Base-by-base conservation (phyloP, 2,888 invertebrate genomes). In the Bombylius discolor region DNA sequence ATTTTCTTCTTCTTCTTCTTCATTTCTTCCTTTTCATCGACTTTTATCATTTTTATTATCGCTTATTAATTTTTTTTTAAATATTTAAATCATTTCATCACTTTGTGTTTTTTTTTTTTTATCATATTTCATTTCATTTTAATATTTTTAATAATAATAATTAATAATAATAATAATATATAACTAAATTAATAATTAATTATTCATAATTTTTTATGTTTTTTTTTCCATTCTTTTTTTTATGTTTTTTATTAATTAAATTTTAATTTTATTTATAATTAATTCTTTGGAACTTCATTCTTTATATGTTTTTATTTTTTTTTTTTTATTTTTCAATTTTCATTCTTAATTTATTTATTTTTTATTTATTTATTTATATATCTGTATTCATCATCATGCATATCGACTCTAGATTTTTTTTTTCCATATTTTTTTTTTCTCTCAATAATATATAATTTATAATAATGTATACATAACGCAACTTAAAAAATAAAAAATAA, bases 221-320 rank as follows among this genome's bases (percentile, higher is more conserved):
- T 23, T 23, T 23, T 23, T 23, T 23, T 23, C 3, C 23, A 23
- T 23, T 23, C 23, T 23, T 23, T 3, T 23, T 23, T 23, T 23
- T 23, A 2, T 23, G 1, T 23, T 23, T 23, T 23, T 23, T 23
- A 23, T 23, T 23, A 23, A 23, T 23, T 23, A 32, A 49, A 49
- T 34, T 49, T 50, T 46, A 54, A 45, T 54, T 34, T 49, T 54
- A 50, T 50, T 54, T 54, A 54, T 50, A 49, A 46, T 13, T 46
- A 13, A 46, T 53, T 54, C 54, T 54, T 54, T 54, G 54, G 54
- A 54, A 54, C 54, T 54, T 54, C 49, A 54, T 49, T 54, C 49
- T 14, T 13, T 46, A 14, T 46, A 5, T 13, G 6, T 9, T 46
- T 46, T 46, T 44, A 44, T 44, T 46, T 14, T 12, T 9, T 7